These are phyloP conservation scores for Orchestes rusci DNA, from an alignment of 2,888 invertebrate genomes.

Conservation along the genomic window DNA sequence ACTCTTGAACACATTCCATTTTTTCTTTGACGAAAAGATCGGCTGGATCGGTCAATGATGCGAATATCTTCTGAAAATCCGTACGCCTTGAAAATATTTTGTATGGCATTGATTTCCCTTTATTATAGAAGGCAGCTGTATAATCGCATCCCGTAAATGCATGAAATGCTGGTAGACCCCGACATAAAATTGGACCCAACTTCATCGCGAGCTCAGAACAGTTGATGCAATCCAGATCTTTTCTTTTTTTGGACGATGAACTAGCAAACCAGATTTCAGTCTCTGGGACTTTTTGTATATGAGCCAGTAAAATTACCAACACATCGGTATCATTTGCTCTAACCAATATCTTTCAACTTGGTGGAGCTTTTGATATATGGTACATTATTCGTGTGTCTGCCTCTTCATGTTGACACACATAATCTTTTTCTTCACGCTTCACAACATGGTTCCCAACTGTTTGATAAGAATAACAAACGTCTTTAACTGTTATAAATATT, in stretches of 20 bases:
- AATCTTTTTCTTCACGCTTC: constrained; percentile 28
- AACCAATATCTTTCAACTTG: constrained; percentile 28
- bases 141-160: constrained; percentile 35
- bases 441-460: constrained; percentile 12
- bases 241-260: constrained; percentile 19
- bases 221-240: constrained; percentile 26
- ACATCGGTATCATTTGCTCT: constrained; percentile 31
- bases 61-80: constrained; percentile 32
- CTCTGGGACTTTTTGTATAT: constrained; percentile 29
- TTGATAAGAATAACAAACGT: constrained; percentile 19
- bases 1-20: constrained; percentile 34
- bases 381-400: constrained; percentile 32
- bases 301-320: constrained; percentile 30
- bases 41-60: constrained; percentile 30
- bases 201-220: constrained; percentile 29
- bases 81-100: constrained; percentile 31
- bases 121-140: constrained; percentile 32
- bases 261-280: background rate
- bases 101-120: constrained; percentile 33
- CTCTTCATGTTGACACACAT: constrained; percentile 30
- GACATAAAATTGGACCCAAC: constrained; percentile 27
- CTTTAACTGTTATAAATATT: background rate
- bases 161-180: constrained; percentile 30
- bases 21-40: constrained; percentile 28
- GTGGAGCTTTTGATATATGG: constrained; percentile 24